Evolutionary conservation across 2,113 vertebrate genomes (phyloP), one percentile per base, ranked within the genome.

Genomic region (Trichechus manatus): DNA sequence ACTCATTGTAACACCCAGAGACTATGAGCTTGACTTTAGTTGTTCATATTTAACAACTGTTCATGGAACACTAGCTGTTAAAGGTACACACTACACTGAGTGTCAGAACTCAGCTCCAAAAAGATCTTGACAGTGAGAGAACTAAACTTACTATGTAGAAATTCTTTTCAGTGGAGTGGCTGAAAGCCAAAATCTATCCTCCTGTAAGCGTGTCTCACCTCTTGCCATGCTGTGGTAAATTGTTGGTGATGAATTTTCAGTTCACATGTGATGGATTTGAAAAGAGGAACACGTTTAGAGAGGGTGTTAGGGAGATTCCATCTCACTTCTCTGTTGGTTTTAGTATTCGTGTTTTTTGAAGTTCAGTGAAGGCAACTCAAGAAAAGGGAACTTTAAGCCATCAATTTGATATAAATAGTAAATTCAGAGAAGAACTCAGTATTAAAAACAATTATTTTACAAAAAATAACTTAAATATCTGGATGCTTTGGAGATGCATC

Each of bases 1-100:
- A 56, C 53, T 15, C 53, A 8, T 15, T 56, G 53, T 56, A 56
- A 56, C 53, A 56, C 53, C 53, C 53, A 56, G 61, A 61, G 61
- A 61, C 27, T 19, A 6, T n/a, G 9, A 50, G 47, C 29, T 29
- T 39, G 66, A 36, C 59, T 44, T 66, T 17, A 33, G 14, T 19
- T 3, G 13, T 47, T 66, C 15, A 6, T 9, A 2, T 14, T 72
- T 78, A 14, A 29, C 70, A 39, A 23, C 59, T 17, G 17, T 39
- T 39, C 0, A 1, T 2, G 5, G 0, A 10, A 66, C 42, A 11
- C 31, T 29, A 0, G 9, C n/a, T 82, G 4, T 53, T 13, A n/a
- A 5, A 27, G 5, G 27, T 7, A 44, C 59, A 74, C 42, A 1
- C 29, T 17, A 25, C 20, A 7, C 17, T 3, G 15, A 79, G 29